phyloP scores from a whole-genome alignment of 2,113 vertebrate genomes.

The Spilogale gracilis region DNA sequence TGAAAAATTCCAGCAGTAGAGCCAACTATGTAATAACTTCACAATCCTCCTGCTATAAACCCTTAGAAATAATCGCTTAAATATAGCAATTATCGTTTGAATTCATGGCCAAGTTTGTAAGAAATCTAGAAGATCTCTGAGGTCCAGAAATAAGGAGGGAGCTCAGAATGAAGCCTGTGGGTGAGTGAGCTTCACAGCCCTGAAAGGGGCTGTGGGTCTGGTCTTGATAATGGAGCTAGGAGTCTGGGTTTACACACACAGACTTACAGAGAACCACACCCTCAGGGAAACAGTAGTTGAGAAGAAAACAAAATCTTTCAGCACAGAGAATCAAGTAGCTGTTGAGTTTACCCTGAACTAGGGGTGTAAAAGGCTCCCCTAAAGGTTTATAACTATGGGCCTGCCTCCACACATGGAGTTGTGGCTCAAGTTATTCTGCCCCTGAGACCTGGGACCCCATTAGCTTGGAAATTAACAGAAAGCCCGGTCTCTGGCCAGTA shows the following conservation, averaged over 20 bases:
- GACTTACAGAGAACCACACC: background rate
- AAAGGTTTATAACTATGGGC: background rate
- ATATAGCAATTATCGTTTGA: background rate
- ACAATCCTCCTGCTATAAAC: background rate
- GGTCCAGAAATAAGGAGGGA: background rate
- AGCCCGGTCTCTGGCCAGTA: background rate
- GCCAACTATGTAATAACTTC: background rate
- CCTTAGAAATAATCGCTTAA: background rate
- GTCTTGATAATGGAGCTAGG: background rate
- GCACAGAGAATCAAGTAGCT: background rate
- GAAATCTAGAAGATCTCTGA: background rate
- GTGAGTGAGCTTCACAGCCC: background rate
- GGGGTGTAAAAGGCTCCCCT: background rate
- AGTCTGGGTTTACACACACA: background rate
- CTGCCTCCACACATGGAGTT: background rate
- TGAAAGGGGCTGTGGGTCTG: background rate
- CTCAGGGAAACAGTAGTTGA: background rate
- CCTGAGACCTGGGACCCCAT: background rate
- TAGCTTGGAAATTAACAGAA: background rate
- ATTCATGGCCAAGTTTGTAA: background rate
- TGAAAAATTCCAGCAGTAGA: background rate
- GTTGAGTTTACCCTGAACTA: background rate
- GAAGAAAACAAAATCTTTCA: background rate
- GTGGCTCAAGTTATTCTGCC: background rate
- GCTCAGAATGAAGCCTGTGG: background rate